Base-by-base conservation (phyloP, 2,888 invertebrate species). In the Melolontha melolontha region DNA sequence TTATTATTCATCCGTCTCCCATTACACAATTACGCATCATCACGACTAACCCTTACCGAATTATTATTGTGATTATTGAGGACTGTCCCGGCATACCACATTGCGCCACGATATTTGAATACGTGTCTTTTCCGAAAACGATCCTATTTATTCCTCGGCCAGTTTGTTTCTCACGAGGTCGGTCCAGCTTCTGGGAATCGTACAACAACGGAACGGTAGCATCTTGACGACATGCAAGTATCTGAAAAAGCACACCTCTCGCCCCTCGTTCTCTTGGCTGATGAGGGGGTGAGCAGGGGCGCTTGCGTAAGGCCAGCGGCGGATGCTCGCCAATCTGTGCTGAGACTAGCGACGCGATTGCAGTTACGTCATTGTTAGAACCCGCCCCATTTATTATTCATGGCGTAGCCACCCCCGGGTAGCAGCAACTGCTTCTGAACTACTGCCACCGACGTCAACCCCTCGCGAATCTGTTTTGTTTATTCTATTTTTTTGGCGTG, bases 291-390 rank as follows among this genome's bases (percentile, higher is more conserved):
- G 49, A 47, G 49, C 47, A 59, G 64, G 63, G 66, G 69, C 69
- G 67, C 67, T 67, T 68, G 72, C 67, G 70, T 70, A 42, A 51
- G 64, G 69, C 40, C 67, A 52, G 62, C 52, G 65, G 50, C 65
- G 65, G 65, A 71, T 71, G 70, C 71, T 71, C 75, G 75, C 76
- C 76, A 76, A 76, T 76, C 76, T 76, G 75, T 76, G 76, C 75
- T 64, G 72, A 71, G 72, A 65, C 65, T 64, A 71, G 70, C 70
- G 72, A 68, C 72, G 75, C 81, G 82, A 82, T 82, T 82, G 82
- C 81, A 81, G 82, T 82, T 82, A 80, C 82, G 82, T 82, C 83
- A 83, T 83, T 83, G 83, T 83, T 81, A 76, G 75, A 77, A 74
- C 75, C 75, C 75, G 75, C 75, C 76, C 76, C 73, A 77, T 77